Conservation (phyloP, 2,888 invertebrate species). For the Elmis aenea region DNA sequence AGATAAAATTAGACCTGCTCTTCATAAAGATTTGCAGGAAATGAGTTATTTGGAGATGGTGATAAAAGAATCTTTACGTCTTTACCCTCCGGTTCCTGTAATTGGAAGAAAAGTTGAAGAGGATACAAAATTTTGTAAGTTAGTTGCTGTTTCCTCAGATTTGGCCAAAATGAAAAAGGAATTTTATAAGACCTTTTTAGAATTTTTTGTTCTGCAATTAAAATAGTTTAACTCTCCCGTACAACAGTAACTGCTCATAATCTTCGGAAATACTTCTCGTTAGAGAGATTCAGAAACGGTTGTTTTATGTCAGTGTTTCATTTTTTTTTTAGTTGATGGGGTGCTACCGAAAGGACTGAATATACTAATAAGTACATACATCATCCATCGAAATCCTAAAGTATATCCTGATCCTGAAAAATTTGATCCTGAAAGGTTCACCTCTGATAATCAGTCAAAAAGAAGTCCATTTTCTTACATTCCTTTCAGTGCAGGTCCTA, state of each 20-base stretch:
- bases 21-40: slow-evolving; percentile 43
- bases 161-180: no score
- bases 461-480: slow-evolving; percentile 36
- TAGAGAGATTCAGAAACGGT: no score
- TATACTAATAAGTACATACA: slow-evolving; percentile 9
- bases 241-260: no score
- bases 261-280: no score
- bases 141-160: not conserved
- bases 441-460: slow-evolving; percentile 30
- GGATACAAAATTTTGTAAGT: slow-evolving; percentile 38
- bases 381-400: slow-evolving; percentile 43
- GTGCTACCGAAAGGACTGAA: slow-evolving; percentile 15
- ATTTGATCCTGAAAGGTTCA: slow-evolving; percentile 40
- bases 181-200: no score
- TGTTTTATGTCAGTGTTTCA: not conserved
- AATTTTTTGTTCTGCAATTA: no score
- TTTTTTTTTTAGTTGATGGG: slow-evolving; percentile 1
- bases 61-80: slow-evolving; percentile 50
- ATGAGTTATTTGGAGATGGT: slow-evolving; percentile 54
- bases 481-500: slow-evolving; percentile 38
- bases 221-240: no score
- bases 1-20: slow-evolving; percentile 20
- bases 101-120: slow-evolving; percentile 45
- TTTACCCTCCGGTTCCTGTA: slow-evolving; percentile 52
- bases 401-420: slow-evolving; percentile 44